A percentile compares a stretch with the other conserved stretches of the same genome.
phyloP scores from a whole-genome alignment of 2,888 invertebrate species.

The Steinernema hermaphroditum region DNA sequence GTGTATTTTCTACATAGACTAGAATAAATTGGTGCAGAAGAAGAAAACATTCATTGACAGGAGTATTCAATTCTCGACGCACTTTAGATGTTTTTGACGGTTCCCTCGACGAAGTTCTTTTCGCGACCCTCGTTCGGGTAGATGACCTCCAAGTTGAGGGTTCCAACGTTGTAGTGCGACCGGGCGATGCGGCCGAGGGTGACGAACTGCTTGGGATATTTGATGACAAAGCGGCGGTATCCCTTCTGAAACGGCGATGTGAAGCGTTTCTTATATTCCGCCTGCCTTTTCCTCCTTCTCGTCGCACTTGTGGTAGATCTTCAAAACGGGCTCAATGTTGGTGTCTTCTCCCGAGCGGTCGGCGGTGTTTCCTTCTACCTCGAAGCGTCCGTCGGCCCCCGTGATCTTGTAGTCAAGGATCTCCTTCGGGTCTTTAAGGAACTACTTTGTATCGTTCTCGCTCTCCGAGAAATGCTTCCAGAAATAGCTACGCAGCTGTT shows the following conservation, averaged over 20 bases:
- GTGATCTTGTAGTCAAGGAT: slow-evolving; percentile 30
- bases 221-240: slow-evolving; percentile 22
- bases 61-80: not conserved
- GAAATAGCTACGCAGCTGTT: not conserved
- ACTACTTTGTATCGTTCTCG: not conserved
- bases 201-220: slow-evolving; percentile 33
- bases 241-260: not conserved
- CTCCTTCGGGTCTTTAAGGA: slow-evolving; percentile 11
- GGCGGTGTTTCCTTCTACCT: slow-evolving; percentile 46
- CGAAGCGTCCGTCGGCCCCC: slow-evolving; percentile 20
- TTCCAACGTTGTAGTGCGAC: slow-evolving; percentile 42
- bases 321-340: slow-evolving; percentile 47
- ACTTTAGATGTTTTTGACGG: not conserved
- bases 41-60: not conserved
- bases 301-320: slow-evolving; percentile 51
- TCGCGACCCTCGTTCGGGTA: slow-evolving; percentile 38
- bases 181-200: slow-evolving; percentile 43
- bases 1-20: slow-evolving; percentile 17
- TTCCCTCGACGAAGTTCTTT: not conserved
- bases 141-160: slow-evolving; percentile 40
- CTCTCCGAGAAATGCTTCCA: not conserved
- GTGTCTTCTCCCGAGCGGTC: slow-evolving; percentile 42
- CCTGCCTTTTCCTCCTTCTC: slow-evolving; percentile 43
- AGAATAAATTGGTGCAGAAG: not conserved
- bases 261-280: not conserved